These are phyloP conservation scores for Zoroaster sp. DNA, from an alignment of 53 echinoderm and acorn worm genomes.

Conservation along the genomic window DNA sequence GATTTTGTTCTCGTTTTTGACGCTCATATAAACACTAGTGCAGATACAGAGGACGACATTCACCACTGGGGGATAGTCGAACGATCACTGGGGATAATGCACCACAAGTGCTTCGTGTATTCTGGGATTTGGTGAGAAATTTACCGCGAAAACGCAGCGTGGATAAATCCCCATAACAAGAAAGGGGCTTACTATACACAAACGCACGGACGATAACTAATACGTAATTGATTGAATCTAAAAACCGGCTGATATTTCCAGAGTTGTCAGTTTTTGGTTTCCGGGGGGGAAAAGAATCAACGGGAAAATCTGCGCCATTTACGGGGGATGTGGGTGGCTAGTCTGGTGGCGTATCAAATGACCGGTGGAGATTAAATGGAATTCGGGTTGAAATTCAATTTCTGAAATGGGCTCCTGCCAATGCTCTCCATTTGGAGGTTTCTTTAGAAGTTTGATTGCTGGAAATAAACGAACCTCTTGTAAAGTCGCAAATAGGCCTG, in stretches of 20 bases:
- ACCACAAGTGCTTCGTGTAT: background rate
- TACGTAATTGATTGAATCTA: slow-evolving; percentile 58
- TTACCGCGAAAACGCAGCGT: slow-evolving; percentile 26
- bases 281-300: slow-evolving; percentile 6
- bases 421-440: background rate
- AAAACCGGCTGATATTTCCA: slow-evolving; percentile 5
- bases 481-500: background rate
- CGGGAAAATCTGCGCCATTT: background rate
- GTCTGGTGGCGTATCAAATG: slow-evolving; percentile 46
- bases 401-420: background rate
- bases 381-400: slow-evolving; percentile 52
- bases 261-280: slow-evolving; percentile 50
- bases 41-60: background rate
- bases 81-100: slow-evolving; percentile 6
- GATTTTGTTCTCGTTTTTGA: slow-evolving; percentile 10
- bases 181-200: background rate
- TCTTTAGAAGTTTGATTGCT: background rate
- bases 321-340: background rate
- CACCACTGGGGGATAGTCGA: background rate
- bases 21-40: background rate
- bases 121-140: slow-evolving; percentile 32
- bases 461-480: background rate
- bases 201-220: slow-evolving; percentile 46
- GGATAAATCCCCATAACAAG: background rate
- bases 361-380: slow-evolving; percentile 26